phyloP scores from a whole-genome alignment of 2,797 vertebrate genomes.

The Podarcis lilfordi region DNA sequence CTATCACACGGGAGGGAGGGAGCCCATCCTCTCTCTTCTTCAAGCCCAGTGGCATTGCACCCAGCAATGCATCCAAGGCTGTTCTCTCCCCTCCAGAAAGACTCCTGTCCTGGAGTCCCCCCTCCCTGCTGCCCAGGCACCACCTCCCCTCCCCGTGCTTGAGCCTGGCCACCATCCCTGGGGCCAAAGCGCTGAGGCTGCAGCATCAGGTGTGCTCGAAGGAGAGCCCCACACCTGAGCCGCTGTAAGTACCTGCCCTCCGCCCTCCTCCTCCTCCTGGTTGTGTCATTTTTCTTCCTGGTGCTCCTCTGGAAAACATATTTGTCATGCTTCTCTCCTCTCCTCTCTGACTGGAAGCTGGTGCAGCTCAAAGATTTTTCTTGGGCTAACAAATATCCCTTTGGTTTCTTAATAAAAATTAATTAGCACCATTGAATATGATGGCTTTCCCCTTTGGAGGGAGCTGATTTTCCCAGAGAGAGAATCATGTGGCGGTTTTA shows the following conservation, averaged over 20 bases:
- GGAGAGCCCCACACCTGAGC: constrained; percentile 14
- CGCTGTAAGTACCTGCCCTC: not conserved
- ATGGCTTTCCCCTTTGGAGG: not conserved
- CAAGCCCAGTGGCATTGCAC: not conserved
- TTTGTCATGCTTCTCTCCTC: constrained; percentile 14
- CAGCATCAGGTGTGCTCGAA: constrained; percentile 8
- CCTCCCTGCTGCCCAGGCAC: not conserved
- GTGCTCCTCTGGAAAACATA: not conserved
- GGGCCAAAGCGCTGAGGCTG: not conserved
- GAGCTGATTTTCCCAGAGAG: not conserved
- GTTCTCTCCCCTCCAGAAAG: not conserved
- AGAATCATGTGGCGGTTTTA: not conserved
- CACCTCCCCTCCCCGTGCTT: not conserved
- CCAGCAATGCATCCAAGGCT: not conserved
- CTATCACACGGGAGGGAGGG: not conserved
- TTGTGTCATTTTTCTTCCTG: not conserved
- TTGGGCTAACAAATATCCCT: not conserved
- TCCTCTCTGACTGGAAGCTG: not conserved
- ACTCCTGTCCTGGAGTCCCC: too few relatives aligned
- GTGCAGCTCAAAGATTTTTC: not conserved
- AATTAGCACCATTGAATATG: constrained; percentile 8
- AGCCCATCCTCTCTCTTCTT: too few relatives aligned
- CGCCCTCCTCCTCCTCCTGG: too few relatives aligned
- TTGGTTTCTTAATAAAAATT: constrained; percentile 25
- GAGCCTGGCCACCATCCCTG: not conserved